phyloP scores from a whole-genome alignment of 2,113 vertebrate genomes.

The Myiagra hebetior region DNA sequence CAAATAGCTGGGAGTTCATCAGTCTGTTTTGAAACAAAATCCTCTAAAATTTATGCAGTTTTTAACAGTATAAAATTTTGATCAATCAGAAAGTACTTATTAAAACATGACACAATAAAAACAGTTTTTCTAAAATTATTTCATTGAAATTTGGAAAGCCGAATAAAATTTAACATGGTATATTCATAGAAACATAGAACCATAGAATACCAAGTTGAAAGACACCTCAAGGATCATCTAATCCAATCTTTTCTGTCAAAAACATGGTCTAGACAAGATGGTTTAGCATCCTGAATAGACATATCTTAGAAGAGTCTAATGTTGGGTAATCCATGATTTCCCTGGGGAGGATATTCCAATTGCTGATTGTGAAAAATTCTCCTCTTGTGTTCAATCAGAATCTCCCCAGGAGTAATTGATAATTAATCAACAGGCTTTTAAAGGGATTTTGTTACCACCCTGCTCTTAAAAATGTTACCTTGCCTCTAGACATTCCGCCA shows the following conservation, averaged over 20 bases:
- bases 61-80: background rate
- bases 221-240: background rate
- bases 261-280: background rate
- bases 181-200: background rate
- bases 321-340: background rate
- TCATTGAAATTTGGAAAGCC: background rate
- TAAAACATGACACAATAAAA: background rate
- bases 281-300: background rate
- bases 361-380: background rate
- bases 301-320: background rate
- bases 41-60: background rate
- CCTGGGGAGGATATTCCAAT: background rate
- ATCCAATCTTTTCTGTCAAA: background rate
- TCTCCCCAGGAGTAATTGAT: background rate
- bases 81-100: background rate
- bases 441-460: background rate
- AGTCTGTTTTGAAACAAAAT: background rate
- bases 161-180: background rate
- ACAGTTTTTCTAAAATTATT: background rate
- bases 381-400: background rate
- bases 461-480: background rate
- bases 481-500: background rate
- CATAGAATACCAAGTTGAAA: background rate
- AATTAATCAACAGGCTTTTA: accelerated
- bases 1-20: background rate